These are phyloP conservation scores for Augochlorella aurata DNA, from an alignment of 2,888 invertebrate genomes.

Conservation along the genomic window DNA sequence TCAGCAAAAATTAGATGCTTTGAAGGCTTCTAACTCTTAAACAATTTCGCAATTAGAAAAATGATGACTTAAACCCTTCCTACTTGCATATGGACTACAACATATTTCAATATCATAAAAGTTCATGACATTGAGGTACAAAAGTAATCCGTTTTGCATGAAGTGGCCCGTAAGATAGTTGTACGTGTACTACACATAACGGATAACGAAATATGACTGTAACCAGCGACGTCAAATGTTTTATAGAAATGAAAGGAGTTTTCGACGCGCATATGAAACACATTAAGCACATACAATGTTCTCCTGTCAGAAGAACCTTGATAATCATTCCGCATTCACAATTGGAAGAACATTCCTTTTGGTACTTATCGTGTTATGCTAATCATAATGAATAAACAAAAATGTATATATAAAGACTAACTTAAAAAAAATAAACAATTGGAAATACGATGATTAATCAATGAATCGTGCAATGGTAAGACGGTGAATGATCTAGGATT, in stretches of 20 bases:
- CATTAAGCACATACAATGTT: constrained; percentile 60
- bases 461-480: constrained; percentile 80
- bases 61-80: no score
- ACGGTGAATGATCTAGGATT: constrained; percentile 77
- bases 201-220: constrained; percentile 52
- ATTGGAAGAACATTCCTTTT: constrained; percentile 82
- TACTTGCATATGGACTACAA: no score
- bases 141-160: no score
- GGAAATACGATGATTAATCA: constrained; percentile 70
- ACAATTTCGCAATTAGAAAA: no score
- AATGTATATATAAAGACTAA: constrained; percentile 38
- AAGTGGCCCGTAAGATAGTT: not conserved
- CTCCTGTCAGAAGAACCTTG: constrained; percentile 57
- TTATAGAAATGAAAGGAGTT: constrained; percentile 16
- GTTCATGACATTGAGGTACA: no score
- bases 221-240: constrained; percentile 44
- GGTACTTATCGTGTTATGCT: constrained; percentile 66
- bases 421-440: constrained; percentile 50
- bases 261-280: constrained; percentile 62
- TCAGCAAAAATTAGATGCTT: no score
- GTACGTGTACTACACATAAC: constrained; percentile 13
- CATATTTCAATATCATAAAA: no score
- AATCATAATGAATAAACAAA: constrained; percentile 61
- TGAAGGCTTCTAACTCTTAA: no score
- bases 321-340: constrained; percentile 81